A percentile compares a stretch with the other conserved stretches of the same genome.
Evolutionary conservation across 2,797 vertebrate species (phyloP).

Genomic region (Enoplosus armatus): DNA sequence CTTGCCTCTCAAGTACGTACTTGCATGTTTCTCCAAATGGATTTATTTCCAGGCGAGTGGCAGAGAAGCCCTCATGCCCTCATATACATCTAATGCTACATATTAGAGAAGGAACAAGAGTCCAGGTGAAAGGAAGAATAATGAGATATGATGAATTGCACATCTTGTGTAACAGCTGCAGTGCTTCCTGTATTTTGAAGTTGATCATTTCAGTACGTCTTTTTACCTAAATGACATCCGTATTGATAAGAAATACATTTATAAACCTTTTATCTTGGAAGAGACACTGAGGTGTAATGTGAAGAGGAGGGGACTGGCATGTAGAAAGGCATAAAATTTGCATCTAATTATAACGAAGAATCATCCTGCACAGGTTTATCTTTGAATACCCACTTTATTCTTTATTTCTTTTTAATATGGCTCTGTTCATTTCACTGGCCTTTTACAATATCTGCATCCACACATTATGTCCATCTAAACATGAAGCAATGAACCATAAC

Average conservation of each 20-base stretch:
- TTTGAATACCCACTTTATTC: not conserved
- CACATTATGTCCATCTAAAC: conserved; percentile 30
- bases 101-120: conserved; percentile 17
- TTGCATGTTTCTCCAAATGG: conserved; percentile 40
- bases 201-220: no score
- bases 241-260: not conserved
- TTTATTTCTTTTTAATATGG: not conserved
- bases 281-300: not conserved
- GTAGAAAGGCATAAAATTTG: not conserved
- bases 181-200: not conserved
- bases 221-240: no score
- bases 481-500: conserved; percentile 30
- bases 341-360: not conserved
- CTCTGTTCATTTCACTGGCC: conserved; percentile 3
- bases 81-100: conserved; percentile 5
- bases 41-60: conserved; percentile 26
- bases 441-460: conserved; percentile 24
- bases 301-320: not conserved
- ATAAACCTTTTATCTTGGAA: not conserved
- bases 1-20: conserved; percentile 53
- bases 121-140: conserved; percentile 10
- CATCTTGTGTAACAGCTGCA: conserved; percentile 25
- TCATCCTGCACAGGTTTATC: not conserved
- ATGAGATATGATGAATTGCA: not conserved
- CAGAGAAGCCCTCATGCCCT: conserved; percentile 1